phyloP scores from a whole-genome alignment of 2,113 vertebrate genomes.

The Psilopogon haemacephalus region DNA sequence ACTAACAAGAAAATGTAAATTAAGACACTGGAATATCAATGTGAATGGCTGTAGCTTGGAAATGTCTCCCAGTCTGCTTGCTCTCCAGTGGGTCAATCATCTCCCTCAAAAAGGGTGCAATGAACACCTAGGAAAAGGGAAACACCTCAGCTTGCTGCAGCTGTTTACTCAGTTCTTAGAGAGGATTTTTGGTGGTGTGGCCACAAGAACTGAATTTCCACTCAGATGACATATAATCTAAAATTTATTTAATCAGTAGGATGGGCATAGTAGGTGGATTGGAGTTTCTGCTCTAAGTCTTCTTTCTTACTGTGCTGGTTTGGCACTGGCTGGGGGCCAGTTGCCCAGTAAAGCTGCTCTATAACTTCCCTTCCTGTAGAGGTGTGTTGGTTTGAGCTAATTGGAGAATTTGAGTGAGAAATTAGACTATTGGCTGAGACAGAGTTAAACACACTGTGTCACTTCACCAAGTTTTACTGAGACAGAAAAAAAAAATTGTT shows the following conservation, averaged over 20 bases:
- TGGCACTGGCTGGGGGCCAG: too few relatives aligned
- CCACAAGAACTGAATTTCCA: neutral
- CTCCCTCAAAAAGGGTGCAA: neutral
- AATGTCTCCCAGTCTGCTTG: neutral
- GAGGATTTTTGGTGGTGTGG: neutral
- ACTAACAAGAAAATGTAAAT: neutral
- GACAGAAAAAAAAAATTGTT: too few relatives aligned
- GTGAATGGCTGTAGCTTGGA: neutral
- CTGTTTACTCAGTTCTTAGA: neutral
- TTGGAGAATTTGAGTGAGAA: too few relatives aligned
- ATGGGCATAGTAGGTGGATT: neutral
- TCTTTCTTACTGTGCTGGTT: neutral
- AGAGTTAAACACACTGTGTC: too few relatives aligned
- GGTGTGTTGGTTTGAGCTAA: too few relatives aligned
- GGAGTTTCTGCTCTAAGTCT: neutral
- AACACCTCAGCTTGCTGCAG: neutral
- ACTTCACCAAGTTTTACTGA: too few relatives aligned
- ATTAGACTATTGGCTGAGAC: too few relatives aligned
- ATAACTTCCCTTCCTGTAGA: too few relatives aligned
- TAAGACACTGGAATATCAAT: neutral
- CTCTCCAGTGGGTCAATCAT: neutral
- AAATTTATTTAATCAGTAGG: neutral
- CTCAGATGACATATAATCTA: neutral
- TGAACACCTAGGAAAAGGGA: neutral
- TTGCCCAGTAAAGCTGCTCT: too few relatives aligned